These are phyloP conservation scores for Discoglossus pictus DNA, from an alignment of 2,797 vertebrate species.

Conservation along the genomic window DNA sequence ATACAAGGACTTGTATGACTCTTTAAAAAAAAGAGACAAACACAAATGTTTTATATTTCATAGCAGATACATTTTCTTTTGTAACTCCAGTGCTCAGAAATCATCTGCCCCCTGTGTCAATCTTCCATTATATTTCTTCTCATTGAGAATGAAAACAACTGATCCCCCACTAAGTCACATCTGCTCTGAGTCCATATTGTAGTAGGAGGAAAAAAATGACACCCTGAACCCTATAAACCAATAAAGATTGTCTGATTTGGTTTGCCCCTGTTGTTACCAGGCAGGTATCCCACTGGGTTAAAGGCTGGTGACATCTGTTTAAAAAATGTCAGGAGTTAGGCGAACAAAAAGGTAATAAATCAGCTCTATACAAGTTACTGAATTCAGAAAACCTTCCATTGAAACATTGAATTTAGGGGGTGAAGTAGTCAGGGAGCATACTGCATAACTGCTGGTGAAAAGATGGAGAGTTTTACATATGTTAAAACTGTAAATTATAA, in stretches of 20 bases:
- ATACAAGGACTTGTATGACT: too few relatives aligned
- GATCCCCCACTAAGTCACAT: slow-evolving; percentile 70
- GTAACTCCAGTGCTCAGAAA: slow-evolving; percentile 10
- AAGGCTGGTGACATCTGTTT: slow-evolving; percentile 69
- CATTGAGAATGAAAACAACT: slow-evolving; percentile 52
- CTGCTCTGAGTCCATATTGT: slow-evolving; percentile 79
- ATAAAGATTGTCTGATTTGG: slow-evolving; percentile 75
- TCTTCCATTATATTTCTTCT: slow-evolving; percentile 49
- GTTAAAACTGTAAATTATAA: slow-evolving; percentile 16
- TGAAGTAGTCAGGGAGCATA: neutral
- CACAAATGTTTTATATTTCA: too few relatives aligned
- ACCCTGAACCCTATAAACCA: slow-evolving; percentile 66
- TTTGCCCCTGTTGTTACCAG: slow-evolving; percentile 61
- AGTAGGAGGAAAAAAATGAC: slow-evolving; percentile 64
- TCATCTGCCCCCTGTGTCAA: slow-evolving; percentile 40
- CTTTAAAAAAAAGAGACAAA: too few relatives aligned
- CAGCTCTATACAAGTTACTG: slow-evolving; percentile 40
- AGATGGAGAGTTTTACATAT: slow-evolving; percentile 24
- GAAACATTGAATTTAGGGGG: neutral
- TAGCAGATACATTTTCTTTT: neutral
- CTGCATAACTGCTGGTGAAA: slow-evolving; percentile 6
- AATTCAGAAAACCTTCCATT: neutral
- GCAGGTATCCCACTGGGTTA: slow-evolving; percentile 62
- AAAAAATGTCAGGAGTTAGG: slow-evolving; percentile 52
- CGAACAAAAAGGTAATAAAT: slow-evolving; percentile 55